Conservation (phyloP, 2,113 vertebrate species). For the Anser brachyrhynchus region DNA sequence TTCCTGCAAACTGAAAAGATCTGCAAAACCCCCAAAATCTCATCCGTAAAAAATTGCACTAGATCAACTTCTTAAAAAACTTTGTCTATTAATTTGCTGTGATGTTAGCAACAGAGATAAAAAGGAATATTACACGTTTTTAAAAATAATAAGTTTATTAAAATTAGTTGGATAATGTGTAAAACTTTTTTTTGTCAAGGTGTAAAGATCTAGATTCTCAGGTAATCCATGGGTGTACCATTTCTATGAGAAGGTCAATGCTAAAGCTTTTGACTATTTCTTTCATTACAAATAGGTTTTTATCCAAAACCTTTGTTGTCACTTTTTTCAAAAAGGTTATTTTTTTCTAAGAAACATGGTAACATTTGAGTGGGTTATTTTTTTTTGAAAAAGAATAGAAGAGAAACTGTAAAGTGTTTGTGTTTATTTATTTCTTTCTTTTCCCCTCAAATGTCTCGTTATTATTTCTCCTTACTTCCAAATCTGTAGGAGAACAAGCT, state of each 20-base stretch:
- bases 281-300: background rate
- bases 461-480: background rate
- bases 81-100: background rate
- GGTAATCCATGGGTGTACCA: background rate
- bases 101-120: background rate
- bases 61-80: background rate
- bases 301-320: background rate
- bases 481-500: background rate
- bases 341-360: background rate
- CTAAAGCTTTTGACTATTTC: background rate
- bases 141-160: background rate
- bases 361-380: background rate
- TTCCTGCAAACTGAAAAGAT: background rate
- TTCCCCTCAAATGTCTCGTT: background rate
- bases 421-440: no score
- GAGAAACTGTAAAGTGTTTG: fast-evolving
- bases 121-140: background rate
- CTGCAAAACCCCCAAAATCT: background rate
- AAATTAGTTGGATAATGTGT: background rate
- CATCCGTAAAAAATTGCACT: background rate
- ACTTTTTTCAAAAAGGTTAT: background rate
- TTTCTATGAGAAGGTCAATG: background rate
- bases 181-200: background rate
- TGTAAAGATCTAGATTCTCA: background rate
- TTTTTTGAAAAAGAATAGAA: background rate